Base-by-base conservation (phyloP, 2,797 vertebrate species). In the Apogon hyalosoma region DNA sequence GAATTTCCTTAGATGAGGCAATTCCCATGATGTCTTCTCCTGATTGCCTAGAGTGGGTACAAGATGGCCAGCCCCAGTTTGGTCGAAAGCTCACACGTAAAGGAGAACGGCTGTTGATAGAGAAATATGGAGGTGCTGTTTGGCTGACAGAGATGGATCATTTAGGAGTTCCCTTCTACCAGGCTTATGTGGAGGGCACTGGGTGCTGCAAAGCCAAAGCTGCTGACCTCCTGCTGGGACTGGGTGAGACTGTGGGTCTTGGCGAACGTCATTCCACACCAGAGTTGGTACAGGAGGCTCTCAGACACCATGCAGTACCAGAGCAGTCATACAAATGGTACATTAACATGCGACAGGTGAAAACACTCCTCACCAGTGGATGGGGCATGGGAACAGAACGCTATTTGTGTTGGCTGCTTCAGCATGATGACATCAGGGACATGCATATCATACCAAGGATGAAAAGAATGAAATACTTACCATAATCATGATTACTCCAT, bases 61-160 rank as follows among this genome's bases (percentile, higher is more conserved):
- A 93, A 57, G 91, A 93, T 16, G 93, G 88, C 39, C 90, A 94
- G 63, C 94, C 94, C 0, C 85, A 92, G 50, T 92, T 93, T 71
- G 93, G 94, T 36, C 90, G 91, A 75, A 95, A 94, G 74, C 75
- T 95, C 19, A 95, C 94, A 18, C 93, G 94, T 8, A 94, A 92
- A 87, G 94, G 94, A 48, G 94, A 95, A 63, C 72, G 57, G 0
- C 80, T 91, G 53, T 76, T 95, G 68, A 94, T 94, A 0, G 82
- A 94, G 67, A 93, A 90, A 79, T 93, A 89, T 45, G 90, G 90
- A 15, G 90, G 93, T 0, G 90, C 90, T 11, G 92, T 95, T 68
- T 95, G 94, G 94, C 73, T 95, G 55, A 94, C 92, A 7, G 94
- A 95, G 75, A 94, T 95, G 94, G 93, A 95, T 68, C 94, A 95